These are phyloP conservation scores for Synanthedon vespiformis DNA, from an alignment of 2,888 invertebrate species.

Conservation along the genomic window DNA sequence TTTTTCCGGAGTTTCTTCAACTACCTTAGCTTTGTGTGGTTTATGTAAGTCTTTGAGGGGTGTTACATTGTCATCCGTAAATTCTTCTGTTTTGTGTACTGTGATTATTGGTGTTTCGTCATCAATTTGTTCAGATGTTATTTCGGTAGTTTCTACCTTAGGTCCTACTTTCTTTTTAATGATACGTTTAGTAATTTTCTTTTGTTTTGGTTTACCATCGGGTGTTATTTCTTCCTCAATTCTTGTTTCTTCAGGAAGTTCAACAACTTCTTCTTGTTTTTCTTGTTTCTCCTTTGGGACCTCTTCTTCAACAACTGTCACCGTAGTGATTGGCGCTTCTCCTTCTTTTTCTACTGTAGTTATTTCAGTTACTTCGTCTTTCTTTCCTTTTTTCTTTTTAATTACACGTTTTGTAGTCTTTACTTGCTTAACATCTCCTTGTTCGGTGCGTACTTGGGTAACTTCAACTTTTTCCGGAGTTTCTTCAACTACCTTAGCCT, in stretches of 20 bases:
- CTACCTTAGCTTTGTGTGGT: constrained; percentile 15
- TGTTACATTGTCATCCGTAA: constrained; percentile 20
- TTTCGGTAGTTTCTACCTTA: constrained; percentile 12
- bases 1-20: constrained; percentile 30
- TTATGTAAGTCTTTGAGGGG: constrained; percentile 18
- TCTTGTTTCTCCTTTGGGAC: constrained; percentile 29
- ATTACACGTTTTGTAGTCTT: constrained; percentile 18
- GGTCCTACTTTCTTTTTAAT: constrained; percentile 40
- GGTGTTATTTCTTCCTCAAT: constrained; percentile 1
- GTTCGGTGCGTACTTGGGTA: constrained; percentile 36
- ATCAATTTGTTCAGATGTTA: constrained; percentile 11
- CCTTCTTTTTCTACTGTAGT: constrained; percentile 29
- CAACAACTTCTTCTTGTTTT: constrained; percentile 10
- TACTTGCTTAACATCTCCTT: constrained; percentile 31
- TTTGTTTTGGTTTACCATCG: constrained; percentile 22
- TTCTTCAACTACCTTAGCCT: constrained; percentile 20
- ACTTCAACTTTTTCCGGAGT: constrained; percentile 34
- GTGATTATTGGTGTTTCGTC: constrained; percentile 17
- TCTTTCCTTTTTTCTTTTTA: constrained; percentile 30
- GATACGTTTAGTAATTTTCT: constrained; percentile 26
- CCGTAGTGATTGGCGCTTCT: constrained; percentile 17
- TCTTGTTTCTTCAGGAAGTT: constrained; percentile 19
- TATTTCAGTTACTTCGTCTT: constrained; percentile 38
- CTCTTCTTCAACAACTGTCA: constrained; percentile 11
- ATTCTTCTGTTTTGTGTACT: constrained; percentile 9